Base-by-base conservation (phyloP, 2,888 invertebrate genomes). In the Nipponacmea schrenckii region DNA sequence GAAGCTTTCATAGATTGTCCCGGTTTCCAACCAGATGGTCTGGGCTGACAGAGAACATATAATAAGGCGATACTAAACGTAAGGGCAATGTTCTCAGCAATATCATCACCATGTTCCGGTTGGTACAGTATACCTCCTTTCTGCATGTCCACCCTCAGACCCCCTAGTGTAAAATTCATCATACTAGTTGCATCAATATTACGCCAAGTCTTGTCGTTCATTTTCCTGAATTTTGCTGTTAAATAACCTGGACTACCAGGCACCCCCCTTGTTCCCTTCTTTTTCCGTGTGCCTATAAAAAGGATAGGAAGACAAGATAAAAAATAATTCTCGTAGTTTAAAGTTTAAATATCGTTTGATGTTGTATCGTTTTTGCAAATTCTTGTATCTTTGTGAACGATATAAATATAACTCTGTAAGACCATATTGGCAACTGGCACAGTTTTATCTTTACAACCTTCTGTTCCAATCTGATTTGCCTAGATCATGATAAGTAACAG, bases 1-100 rank as follows among this genome's bases (percentile, higher is more conserved):
- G 70, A 31, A 26, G 71, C 68, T 8, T 62, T 69, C 7, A 76
- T 63, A 12, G 73, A 65, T 20, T 76, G 48, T 5, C 75, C 73
- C 2, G 79, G 76, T 20, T 67, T 56, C 76, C 77, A 77, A 71
- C 68, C 67, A 8, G 71, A 63, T 10, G 84, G 83, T 65, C 90
- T 88, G 0, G 90, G 90, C 80, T 91, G 90, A 79, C 90, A 90
- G 17, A 90, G 85, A n/a, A 90, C 90, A 77, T 90, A 90, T 24
- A 90, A 84, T 10, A 90, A 83, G n/a, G 90, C 85, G 12, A 90
- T 88, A 65, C 88, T 86, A 83, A 90, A 90, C 12, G 90, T 87
- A 69, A 89, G 80, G 20, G 90, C 89, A 14, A 90, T 83, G 74
- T 90, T 89, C 80, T 90, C 90, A 3, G 89, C 89, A 15, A 90